Base-by-base conservation (phyloP, 30 jellyfish, hydroid and myxozoan species). In the Morbakka virulenta region DNA sequence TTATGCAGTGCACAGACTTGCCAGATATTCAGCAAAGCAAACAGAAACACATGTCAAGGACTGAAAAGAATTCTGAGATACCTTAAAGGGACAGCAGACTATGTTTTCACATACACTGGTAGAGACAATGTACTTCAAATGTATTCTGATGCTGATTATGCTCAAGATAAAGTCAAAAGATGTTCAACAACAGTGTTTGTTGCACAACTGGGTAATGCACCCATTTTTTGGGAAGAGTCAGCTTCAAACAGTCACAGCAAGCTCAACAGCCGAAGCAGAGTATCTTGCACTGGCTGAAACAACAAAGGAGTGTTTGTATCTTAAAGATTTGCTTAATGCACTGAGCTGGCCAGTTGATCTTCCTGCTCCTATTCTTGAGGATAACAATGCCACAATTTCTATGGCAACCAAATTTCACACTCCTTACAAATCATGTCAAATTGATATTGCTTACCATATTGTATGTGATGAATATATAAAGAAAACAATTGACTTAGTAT, bases 1-100 rank as follows among this genome's bases (percentile, higher is more conserved):
- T 12, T 4, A 12, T 32, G 82, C 82, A 3, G 82, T 69, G 17
- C 57, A 41, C 17, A 9, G 57, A 41, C 57, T 41, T 41, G 57
- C 17, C 9, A 41, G 57, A 41, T 41, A 41, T 41, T 41, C 57
- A 6, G 57, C 57, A 9, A 17, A 41, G 9, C 57, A 6, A 17
- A 41, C 9, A 6, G 57, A 41, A 41, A 6, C 57, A 41, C 57
- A 41, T 41, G 9, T 41, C 13, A 41, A 41, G 17, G 57, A 6
- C 13, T 41, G 13, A 41, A 41, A 17, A 9, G 17, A 41, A 41
- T 41, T 41, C 17, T 41, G 13, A 6, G 57, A 17, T 41, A 41
- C 17, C 17, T 41, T 6, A 41, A 41, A 41, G 57, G 57, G 17
- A 41, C 57, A 41, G 17, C 17, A 9, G 57, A 41, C 17, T 41